These are phyloP conservation scores for Spilosoma lubricipeda DNA, from an alignment of 2,888 invertebrate species.

Conservation along the genomic window DNA sequence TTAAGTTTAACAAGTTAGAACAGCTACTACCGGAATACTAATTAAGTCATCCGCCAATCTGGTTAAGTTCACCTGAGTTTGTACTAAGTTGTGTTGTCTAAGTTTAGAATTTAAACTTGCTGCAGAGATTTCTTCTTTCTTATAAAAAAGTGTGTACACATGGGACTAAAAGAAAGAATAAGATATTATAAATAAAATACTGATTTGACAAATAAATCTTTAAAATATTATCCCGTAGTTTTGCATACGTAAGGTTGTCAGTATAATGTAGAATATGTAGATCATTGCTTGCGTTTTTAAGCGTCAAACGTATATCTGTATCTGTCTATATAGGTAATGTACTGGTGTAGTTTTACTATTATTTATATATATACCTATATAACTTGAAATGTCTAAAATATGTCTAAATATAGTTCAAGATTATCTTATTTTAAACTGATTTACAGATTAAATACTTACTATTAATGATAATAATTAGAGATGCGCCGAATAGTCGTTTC, in stretches of 20 bases:
- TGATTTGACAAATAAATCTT: too few species aligned
- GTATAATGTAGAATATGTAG: too few species aligned
- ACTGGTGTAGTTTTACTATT: background rate
- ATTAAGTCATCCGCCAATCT: constrained; percentile 70
- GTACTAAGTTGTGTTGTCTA: constrained; percentile 70
- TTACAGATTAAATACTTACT: background rate
- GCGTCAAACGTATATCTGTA: background rate
- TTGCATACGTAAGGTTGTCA: too few species aligned
- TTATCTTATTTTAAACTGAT: background rate
- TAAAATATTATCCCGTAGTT: too few species aligned
- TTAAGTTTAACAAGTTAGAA: constrained; percentile 74
- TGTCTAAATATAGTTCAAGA: background rate
- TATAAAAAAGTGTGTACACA: background rate
- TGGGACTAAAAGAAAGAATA: background rate
- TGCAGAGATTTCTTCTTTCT: constrained; percentile 12
- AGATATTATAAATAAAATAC: background rate
- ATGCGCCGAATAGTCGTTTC: too few species aligned
- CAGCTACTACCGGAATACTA: constrained; percentile 62
- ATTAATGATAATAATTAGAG: too few species aligned
- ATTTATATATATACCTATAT: background rate
- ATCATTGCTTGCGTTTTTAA: background rate
- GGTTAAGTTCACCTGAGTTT: constrained; percentile 59
- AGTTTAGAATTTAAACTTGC: constrained; percentile 43
- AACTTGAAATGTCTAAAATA: background rate
- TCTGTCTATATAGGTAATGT: too few species aligned